Conservation (phyloP, 2,113 vertebrate species). For the Strix aluco region DNA sequence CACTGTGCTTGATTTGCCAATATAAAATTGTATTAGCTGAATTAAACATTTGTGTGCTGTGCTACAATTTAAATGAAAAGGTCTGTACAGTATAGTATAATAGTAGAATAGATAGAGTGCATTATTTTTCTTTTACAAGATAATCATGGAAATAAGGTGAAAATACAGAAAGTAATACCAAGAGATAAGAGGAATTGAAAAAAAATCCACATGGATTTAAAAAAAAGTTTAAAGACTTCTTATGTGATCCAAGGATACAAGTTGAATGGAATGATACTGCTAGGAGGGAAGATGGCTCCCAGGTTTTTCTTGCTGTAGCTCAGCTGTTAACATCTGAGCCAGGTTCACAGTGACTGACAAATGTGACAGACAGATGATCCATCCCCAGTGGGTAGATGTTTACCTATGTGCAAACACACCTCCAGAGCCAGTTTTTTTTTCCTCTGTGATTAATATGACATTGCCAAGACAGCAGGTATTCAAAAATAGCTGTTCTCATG, state of each 20-base stretch:
- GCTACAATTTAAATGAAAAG: background rate
- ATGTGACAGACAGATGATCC: background rate
- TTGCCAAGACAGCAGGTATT: background rate
- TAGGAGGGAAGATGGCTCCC: background rate
- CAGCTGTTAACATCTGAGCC: background rate
- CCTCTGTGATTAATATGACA: background rate
- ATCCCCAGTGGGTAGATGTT: background rate
- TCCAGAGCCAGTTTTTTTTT: background rate
- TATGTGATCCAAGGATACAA: background rate
- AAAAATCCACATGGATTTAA: background rate
- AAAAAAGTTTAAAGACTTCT: background rate
- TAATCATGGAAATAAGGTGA: background rate
- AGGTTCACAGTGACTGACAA: background rate
- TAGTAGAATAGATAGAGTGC: background rate
- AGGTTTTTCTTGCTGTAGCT: background rate
- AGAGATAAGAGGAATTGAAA: background rate
- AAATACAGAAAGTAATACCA: background rate
- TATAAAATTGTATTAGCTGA: background rate
- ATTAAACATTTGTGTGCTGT: background rate
- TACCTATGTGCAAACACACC: background rate
- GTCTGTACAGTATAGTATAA: background rate
- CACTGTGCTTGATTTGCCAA: background rate
- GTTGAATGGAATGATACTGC: background rate
- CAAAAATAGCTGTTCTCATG: background rate
- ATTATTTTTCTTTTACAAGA: background rate